Evolutionary conservation across 2,113 vertebrate genomes (phyloP).

Genomic region (Podarcis raffonei): DNA sequence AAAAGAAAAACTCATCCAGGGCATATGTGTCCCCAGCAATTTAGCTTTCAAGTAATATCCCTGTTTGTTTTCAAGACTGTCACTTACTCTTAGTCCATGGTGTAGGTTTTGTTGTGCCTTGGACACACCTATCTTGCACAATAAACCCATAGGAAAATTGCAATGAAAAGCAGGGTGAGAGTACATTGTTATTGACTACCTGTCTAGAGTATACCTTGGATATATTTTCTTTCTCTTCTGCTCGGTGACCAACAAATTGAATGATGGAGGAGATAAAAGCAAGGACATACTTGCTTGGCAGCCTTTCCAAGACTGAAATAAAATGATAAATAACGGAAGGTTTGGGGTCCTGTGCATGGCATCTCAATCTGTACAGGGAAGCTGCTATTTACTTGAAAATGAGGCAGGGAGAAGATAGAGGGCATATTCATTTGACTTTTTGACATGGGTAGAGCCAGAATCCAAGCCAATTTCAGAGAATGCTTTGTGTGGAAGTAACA

Average conservation of each 20-base stretch:
- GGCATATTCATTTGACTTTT: constrained; percentile 8
- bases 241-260: constrained; percentile 26
- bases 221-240: constrained; percentile 31
- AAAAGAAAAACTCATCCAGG: background rate
- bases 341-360: constrained; percentile 15
- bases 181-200: constrained; percentile 18
- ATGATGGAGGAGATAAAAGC: constrained; percentile 36
- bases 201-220: constrained; percentile 24
- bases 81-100: constrained; percentile 5
- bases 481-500: constrained; percentile 2
- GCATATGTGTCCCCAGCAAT: background rate
- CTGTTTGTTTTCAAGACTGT: background rate
- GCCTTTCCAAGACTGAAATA: constrained; percentile 45
- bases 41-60: background rate
- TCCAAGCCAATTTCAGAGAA: background rate
- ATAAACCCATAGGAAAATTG: background rate
- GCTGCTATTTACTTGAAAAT: constrained; percentile 34
- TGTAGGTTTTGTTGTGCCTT: background rate
- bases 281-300: constrained; percentile 33
- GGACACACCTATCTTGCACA: constrained; percentile 12
- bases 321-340: constrained; percentile 26
- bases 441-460: constrained; percentile 5
- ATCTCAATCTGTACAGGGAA: constrained; percentile 20
- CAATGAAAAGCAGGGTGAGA: constrained; percentile 29
- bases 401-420: constrained; percentile 28